Base-by-base conservation (phyloP, 2,797 vertebrate species). In the Sylvilagus floridanus region DNA sequence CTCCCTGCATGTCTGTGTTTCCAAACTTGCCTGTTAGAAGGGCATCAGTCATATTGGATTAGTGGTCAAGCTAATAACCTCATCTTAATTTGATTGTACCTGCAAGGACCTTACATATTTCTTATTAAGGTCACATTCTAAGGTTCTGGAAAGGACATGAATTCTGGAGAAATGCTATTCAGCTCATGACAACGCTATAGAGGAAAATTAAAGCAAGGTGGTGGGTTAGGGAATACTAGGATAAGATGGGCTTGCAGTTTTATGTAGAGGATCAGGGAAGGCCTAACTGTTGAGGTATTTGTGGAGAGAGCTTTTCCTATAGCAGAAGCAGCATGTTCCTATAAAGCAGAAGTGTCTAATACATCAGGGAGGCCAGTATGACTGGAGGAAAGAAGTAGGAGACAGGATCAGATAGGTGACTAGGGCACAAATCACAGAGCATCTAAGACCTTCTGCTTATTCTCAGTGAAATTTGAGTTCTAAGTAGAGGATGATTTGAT, bases 61-160 rank as follows among this genome's bases (percentile, higher is more conserved):
- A 35, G 22, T 17, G 7, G 19, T 24, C 4, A 28, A 10, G 24
- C 13, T 86, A 75, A 54, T 91, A 32, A 79, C 26, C 84, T 93
- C 28, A 71, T 95, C 50, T 86, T 92, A 65, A 75, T 16, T 81
- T 65, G 60, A 73, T 77, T 82, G 65, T 3, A 47, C 85, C 63
- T 82, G 13, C 63, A 93, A 60, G 52, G 30, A 52, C 16, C 26
- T 47, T 93, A 19, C 79, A 57, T 57, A 57, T 57, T 82, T 96
- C 62, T n/a, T 83, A 85, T 81, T 91, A 83, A 71, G 52, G 21
- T 82, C 47, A 63, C 57, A 32, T 87, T 79, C 42, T 93, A 62
- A 52, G 65, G 12, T 84, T 96, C 52, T 73, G 9, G 50, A 77
- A 94, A 92, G 24, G 63, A 52, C 17, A 17, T 75, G 47, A 47